These are phyloP conservation scores for Phalacrocorax carbo DNA, from an alignment of 2,113 vertebrate species.

Conservation along the genomic window DNA sequence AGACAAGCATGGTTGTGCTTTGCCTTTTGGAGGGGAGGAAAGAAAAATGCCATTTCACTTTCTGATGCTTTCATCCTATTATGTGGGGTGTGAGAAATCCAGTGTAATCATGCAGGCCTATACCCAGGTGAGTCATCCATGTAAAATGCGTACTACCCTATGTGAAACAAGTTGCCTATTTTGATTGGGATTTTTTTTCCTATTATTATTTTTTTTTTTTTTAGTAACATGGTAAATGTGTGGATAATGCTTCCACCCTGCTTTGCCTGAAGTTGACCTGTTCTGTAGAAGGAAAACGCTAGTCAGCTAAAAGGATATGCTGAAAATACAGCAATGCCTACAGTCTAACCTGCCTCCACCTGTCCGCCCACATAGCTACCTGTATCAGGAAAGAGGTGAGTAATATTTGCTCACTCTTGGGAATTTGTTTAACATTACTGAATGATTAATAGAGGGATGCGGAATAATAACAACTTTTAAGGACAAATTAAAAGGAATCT, in stretches of 20 bases:
- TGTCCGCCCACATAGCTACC: neutral
- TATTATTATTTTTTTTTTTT: neutral
- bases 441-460: conserved; percentile 7
- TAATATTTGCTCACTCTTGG: conserved; percentile 37
- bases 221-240: conserved; percentile 28
- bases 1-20: neutral
- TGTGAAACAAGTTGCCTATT: conserved; percentile 25
- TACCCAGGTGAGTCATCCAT: conserved; percentile 13
- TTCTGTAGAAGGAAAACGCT: conserved; percentile 13
- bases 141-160: neutral
- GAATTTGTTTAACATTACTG: neutral
- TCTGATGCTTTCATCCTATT: neutral
- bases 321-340: conserved; percentile 20
- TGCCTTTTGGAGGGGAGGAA: neutral
- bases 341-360: conserved; percentile 42
- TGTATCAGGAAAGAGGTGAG: conserved; percentile 27
- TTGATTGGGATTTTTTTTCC: neutral
- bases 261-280: neutral
- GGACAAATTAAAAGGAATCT: neutral
- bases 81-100: neutral
- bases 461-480: neutral
- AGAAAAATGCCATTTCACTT: neutral
- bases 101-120: neutral
- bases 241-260: conserved; percentile 5
- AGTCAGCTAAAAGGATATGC: neutral